These are phyloP conservation scores for Phrynosoma blainvillii DNA, from an alignment of 2,113 vertebrate species.

Conservation along the genomic window DNA sequence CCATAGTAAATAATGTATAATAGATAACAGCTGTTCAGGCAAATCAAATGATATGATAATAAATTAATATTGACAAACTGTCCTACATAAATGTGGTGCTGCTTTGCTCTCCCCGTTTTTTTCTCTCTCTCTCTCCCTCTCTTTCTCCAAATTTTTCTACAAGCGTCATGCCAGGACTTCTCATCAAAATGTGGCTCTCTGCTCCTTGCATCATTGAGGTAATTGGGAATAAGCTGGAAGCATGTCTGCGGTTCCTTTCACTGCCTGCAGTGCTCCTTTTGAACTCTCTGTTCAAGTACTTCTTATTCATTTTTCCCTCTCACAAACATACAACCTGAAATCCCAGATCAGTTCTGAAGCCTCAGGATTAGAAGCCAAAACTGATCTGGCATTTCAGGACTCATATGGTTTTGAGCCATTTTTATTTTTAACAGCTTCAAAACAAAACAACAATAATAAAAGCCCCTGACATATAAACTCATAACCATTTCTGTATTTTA, in stretches of 20 bases:
- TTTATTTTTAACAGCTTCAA: slow-evolving; percentile 28
- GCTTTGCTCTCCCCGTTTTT: not conserved
- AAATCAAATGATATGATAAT: slow-evolving; percentile 1
- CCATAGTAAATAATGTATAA: slow-evolving; percentile 4
- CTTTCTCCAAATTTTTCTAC: slow-evolving; percentile 12
- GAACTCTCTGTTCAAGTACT: slow-evolving; percentile 9
- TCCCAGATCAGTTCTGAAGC: slow-evolving; percentile 34
- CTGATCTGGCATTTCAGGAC: not conserved
- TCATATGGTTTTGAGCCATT: slow-evolving; percentile 12
- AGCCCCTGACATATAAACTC: slow-evolving; percentile 8
- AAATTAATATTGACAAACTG: not conserved
- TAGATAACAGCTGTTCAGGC: not conserved
- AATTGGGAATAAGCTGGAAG: slow-evolving; percentile 22
- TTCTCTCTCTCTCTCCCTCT: not conserved
- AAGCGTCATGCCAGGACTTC: slow-evolving; percentile 1
- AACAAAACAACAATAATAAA: not conserved
- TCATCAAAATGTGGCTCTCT: slow-evolving; percentile 5
- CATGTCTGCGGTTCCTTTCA: slow-evolving; percentile 1
- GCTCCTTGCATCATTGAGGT: slow-evolving; percentile 6
- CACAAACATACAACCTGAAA: slow-evolving; percentile 21
- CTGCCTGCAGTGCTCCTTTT: slow-evolving; percentile 19
- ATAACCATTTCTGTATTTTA: not conserved
- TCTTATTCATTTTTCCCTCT: slow-evolving; percentile 25
- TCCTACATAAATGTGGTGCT: not conserved
- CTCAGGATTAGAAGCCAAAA: slow-evolving; percentile 7